Evolutionary conservation across 2,113 vertebrate species (phyloP), one percentile per base, ranked within the genome.

Genomic region (Crotophaga sulcirostris): DNA sequence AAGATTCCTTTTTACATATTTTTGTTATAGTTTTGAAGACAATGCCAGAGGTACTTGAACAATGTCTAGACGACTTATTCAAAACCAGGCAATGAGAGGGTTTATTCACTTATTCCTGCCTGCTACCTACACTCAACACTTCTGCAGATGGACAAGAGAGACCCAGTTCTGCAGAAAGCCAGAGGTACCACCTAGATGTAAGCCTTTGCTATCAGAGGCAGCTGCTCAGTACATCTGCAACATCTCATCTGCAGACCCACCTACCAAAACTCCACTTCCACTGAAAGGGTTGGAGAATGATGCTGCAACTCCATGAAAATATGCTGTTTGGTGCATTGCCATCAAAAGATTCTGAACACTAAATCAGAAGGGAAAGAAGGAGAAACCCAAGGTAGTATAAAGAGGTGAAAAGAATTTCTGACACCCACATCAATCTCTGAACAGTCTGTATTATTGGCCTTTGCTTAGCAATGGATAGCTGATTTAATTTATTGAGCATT

Each of bases 391-490:
- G 54, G 8, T 34, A 75, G 55, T 28, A 74, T 24, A 54, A 88
- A 49, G 92, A 95, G 54, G 51, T 63, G 87, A 86, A 85, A 18
- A 89, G 16, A 63, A 84, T 51, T 97, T 95, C 84, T 94, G 89
- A 85, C 63, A 83, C 13, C 38, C 62, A 58, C 67, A 56, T 68
- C 67, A 90, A 19, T 28, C 33, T 75, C 92, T 29, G 90, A 75
- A 88, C 34, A 74, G 42, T 45, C 56, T 6, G 7, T 21, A 69
- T 36, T 52, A 64, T 14, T 42, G 45, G 59, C 31, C 70, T 92
- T 91, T 86, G 54, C 72, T 96, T 85, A 76, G 77, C 20, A 82
- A 81, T 79, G 38, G 64, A n/a, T 42, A 96, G 58, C 34, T 90
- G 90, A 74, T 18, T 54, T 74, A 74, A 68, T 92, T 84, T 90